A percentile compares a stretch with the other conserved stretches of the same genome.
These are phyloP conservation scores for Scaptomyza tumidula DNA, from an alignment of 2,888 invertebrate genomes.

Conservation along the genomic window DNA sequence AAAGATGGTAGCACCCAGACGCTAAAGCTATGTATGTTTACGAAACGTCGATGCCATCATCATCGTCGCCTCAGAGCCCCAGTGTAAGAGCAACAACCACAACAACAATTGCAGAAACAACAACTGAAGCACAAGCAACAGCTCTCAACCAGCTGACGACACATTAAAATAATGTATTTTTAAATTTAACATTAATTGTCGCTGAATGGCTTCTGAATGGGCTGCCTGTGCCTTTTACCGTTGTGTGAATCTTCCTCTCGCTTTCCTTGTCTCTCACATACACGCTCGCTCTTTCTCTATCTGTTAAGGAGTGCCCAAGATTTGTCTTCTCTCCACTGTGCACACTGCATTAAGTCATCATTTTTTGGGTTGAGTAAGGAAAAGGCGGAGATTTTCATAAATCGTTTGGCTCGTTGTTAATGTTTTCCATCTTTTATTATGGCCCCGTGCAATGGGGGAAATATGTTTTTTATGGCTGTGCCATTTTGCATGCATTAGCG, in stretches of 20 bases:
- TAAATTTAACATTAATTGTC: slow-evolving; percentile 80
- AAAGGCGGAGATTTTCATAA: slow-evolving; percentile 63
- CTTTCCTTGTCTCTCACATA: background rate
- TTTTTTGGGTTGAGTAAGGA: slow-evolving; percentile 33
- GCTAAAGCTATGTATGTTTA: slow-evolving; percentile 42
- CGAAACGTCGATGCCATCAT: slow-evolving; percentile 46
- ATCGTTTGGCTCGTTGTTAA: slow-evolving; percentile 66
- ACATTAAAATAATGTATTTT: slow-evolving; percentile 80
- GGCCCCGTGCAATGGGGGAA: slow-evolving; percentile 45
- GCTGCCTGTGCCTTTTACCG: slow-evolving; percentile 43
- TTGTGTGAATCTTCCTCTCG: slow-evolving; percentile 5
- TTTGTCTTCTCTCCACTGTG: slow-evolving; percentile 1
- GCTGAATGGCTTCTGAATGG: slow-evolving; percentile 73
- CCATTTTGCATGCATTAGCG: slow-evolving; percentile 79
- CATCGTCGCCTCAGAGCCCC: slow-evolving; percentile 50
- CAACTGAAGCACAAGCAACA: slow-evolving; percentile 30
- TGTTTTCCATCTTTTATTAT: slow-evolving; percentile 72
- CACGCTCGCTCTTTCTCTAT: background rate
- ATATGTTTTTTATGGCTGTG: slow-evolving; percentile 78
- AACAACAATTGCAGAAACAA: background rate
- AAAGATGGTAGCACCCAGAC: slow-evolving; percentile 25
- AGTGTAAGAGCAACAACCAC: background rate
- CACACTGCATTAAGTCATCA: slow-evolving; percentile 74
- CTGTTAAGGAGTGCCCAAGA: slow-evolving; percentile 38
- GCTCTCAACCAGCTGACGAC: slow-evolving; percentile 66